Evolutionary conservation across 1,140 invertebrate genomes (phyloP), one percentile per base, ranked within the genome.

Genomic region (Brachionus rubens): DNA sequence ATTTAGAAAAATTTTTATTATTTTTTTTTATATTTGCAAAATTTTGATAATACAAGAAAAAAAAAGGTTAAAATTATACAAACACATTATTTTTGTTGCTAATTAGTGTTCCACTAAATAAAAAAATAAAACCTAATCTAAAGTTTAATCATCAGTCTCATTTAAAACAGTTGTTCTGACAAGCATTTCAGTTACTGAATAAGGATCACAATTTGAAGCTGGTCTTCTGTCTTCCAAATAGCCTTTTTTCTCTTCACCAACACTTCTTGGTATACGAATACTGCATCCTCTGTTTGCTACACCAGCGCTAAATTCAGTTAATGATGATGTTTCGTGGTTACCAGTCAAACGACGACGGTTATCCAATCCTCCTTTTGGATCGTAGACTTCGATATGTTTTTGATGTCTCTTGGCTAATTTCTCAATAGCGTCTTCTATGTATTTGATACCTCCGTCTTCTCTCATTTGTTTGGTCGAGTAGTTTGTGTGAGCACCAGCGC

Each of bases 151-250:
- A 26, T 65, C 33, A 14, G 40, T 65, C 24, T 65, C 59, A 28
- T 46, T 65, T 26, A 65, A 43, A 46, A 65, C 33, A 65, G 33
- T 65, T 7, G 40, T 43, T 43, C 40, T 9, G 21, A 43, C 36
- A 43, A 65, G 24, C 40, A 65, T 65, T 43, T 65, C 36, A 14
- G 40, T 65, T 14, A 65, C 40, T 43, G 59, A 43, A 65, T 43
- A 65, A 43, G 40, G 59, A 36, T 59, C 54, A 59, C 59, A 43
- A 65, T 65, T 65, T 14, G 40, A 65, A 0, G 93, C 89, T 10
- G 94, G 94, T 81, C 94, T 87, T 77, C 94, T 87, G 84, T 98
- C 94, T 83, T 98, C 94, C 76, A 97, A 85, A 82, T 96, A 97
- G 2, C 94, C 94, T 81, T 90, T 90, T 79, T 91, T 90, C 1